Evolutionary conservation across 2,113 vertebrate species (phyloP), one percentile per base, ranked within the genome.

Genomic region (Zosterops lateralis): DNA sequence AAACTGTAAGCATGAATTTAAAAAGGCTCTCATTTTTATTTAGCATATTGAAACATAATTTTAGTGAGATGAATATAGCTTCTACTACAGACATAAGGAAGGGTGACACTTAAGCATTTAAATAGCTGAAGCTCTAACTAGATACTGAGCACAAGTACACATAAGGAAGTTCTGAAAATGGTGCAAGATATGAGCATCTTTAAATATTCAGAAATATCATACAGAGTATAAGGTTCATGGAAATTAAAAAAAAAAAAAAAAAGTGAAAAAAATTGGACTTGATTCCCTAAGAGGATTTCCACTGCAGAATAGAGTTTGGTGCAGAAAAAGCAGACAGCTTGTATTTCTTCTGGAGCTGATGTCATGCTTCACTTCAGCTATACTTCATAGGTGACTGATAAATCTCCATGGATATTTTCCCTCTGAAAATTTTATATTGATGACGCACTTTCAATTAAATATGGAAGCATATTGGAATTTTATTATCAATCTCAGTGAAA

Each of bases 401-500:
- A 64, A 95, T 56, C 28, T 57, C 40, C 2, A 1, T 44, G 25
- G 32, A 78, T 92, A 11, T 72, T 80, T 91, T 62, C 54, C 32
- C 53, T 92, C 76, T 70, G 60, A 79, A 91, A 47, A 47, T 84
- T 36, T 82, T 76, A 58, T 48, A 76, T 22, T 47, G 50, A 47
- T 86, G 65, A 60, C 71, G n/a, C 40, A 73, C n/a, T 93, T 93
- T 64, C 70, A 91, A 92, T 87, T 87, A 91, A 89, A 93, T 67
- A 75, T 66, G 71, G 87, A 93, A 92, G 71, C 62, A 89, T 76
- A 70, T 56, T 93, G 84, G 50, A 91, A 92, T 56, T 72, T 95
- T 89, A 72, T 91, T 85, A 93, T 79, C 87, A 92, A 56, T 89
- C 58, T 83, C 67, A 44, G 84, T 85, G 82, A 95, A 95, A 95